Conservation (phyloP, 37 sponge, comb jelly and placozoan genomes). For the Petrosia ficiformis region DNA sequence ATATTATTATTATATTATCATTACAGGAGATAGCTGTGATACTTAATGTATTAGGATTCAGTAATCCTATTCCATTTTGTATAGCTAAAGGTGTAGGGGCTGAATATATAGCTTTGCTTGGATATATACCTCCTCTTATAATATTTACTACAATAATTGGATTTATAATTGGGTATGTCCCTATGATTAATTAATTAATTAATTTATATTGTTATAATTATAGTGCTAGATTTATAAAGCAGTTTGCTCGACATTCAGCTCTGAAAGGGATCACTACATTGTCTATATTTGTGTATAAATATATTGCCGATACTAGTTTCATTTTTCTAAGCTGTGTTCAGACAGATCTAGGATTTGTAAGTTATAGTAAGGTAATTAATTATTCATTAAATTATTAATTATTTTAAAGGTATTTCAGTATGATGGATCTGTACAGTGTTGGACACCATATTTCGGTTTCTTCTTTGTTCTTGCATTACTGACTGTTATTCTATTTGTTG, state of each 20-base stretch:
- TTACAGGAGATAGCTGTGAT: slow-evolving; percentile 19
- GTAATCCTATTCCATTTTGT: slow-evolving; percentile 68
- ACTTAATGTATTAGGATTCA: slow-evolving; percentile 62
- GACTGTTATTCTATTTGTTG: slow-evolving; percentile 41
- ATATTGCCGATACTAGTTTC: slow-evolving; percentile 70
- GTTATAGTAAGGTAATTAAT: slow-evolving; percentile 1
- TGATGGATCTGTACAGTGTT: slow-evolving; percentile 52
- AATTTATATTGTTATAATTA: background rate
- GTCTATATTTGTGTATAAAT: slow-evolving; percentile 70
- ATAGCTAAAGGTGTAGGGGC: slow-evolving; percentile 29
- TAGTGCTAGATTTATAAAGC: slow-evolving; percentile 40
- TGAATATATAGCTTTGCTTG: slow-evolving; percentile 59
- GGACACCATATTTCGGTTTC: slow-evolving; percentile 22
- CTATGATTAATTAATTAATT: background rate
- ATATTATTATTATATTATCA: background rate
- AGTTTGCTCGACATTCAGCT: slow-evolving; percentile 50
- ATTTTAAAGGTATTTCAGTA: slow-evolving; percentile 52
- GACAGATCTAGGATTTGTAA: slow-evolving; percentile 44
- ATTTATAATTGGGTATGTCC: slow-evolving; percentile 49
- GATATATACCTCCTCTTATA: slow-evolving; percentile 56
- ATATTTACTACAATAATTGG: slow-evolving; percentile 14
- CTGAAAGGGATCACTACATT: slow-evolving; percentile 63
- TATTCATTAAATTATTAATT: background rate
- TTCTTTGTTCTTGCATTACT: slow-evolving; percentile 42
- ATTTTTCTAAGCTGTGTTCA: slow-evolving; percentile 62